Conservation (phyloP, 2,113 vertebrate genomes). For the Spheniscus mendiculus region DNA sequence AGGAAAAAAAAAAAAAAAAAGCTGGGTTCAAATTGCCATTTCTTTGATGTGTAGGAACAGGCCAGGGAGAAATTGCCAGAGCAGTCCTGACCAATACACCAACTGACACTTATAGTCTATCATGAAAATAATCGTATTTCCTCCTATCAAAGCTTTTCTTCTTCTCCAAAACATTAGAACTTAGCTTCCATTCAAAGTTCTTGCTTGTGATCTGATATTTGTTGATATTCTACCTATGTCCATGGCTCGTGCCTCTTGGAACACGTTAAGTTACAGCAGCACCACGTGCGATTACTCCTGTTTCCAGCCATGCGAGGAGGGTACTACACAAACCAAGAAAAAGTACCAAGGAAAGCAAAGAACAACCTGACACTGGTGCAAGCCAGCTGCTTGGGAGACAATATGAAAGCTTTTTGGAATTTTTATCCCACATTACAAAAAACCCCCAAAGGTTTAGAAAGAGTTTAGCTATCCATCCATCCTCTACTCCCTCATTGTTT, state of each 20-base stretch:
- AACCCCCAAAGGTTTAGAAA: neutral
- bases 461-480: rapidly evolving
- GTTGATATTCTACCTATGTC: neutral
- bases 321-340: neutral
- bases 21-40: neutral
- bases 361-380: neutral
- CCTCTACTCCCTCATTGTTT: too few species aligned
- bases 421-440: neutral
- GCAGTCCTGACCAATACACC: neutral
- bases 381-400: neutral
- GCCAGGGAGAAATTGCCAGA: neutral
- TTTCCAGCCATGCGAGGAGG: rapidly evolving
- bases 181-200: neutral
- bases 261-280: neutral
- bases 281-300: rapidly evolving
- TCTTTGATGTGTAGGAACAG: neutral
- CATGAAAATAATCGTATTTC: neutral
- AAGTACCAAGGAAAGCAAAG: neutral
- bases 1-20: neutral
- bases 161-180: neutral
- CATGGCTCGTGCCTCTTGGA: neutral
- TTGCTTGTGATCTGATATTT: neutral
- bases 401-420: neutral
- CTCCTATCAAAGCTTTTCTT: neutral
- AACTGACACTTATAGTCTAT: neutral